Base-by-base conservation (phyloP, 2,113 vertebrate genomes). In the Crotalus tigris region DNA sequence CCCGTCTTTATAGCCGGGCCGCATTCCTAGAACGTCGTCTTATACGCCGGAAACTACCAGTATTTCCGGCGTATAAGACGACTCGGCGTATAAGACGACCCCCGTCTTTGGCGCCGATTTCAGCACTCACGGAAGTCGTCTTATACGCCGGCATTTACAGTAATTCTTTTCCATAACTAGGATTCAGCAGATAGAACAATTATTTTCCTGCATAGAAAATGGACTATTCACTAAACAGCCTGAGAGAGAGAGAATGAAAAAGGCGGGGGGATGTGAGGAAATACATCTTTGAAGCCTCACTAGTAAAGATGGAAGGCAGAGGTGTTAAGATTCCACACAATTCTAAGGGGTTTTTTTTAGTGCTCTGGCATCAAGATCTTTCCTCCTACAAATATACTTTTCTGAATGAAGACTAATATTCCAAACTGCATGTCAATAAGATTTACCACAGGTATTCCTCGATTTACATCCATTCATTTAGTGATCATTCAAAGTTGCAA, bases 81-180 rank as follows among this genome's bases (percentile, higher is more conserved):
- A 39, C 39, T 39, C 39, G 39, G 39, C 39, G 39, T 39, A 39
- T 39, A 39, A 39, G 39, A 39, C 39, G 39, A 39, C 39, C 39
- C 39, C 39, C 39, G 39, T 39, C 39, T 39, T 39, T 39, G 39
- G 39, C 39, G 39, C 39, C 39, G 39, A 39, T 39, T 39, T 39
- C 39, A 39, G 39, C 39, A 39, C 39, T 39, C 39, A 2, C 39
- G 39, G 39, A 39, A 39, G 39, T 39, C 39, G 39, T 39, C 39
- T 39, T 39, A 39, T 39, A 39, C 39, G 39, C 39, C 39, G 39
- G 39, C 39, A 39, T 39, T 39, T 39, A 39, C 39, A 2, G 39
- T 39, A 91, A 96, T 93, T 92, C 88, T 91, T 88, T 87, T 87
- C 92, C 93, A 94, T 94, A 94, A 96, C 90, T 85, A 91, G 81